Percentiles rank a stretch among this genome's conserved stretches.
phyloP scores from a whole-genome alignment of 2,888 invertebrate genomes.

The Agrochola circellaris region DNA sequence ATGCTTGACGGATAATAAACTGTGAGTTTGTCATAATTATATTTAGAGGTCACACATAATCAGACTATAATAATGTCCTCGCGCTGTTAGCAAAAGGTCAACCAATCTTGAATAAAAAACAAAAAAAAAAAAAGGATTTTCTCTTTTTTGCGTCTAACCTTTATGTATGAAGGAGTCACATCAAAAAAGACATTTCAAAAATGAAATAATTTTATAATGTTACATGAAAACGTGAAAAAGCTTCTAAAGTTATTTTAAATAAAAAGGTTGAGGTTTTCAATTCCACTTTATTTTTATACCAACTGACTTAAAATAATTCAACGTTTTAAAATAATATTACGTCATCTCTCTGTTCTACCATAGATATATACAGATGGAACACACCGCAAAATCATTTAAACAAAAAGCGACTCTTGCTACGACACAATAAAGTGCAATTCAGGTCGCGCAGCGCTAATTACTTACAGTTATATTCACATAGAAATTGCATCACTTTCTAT shows the following conservation, averaged over 20 bases:
- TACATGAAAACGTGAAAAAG: neutral
- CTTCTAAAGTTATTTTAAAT: neutral
- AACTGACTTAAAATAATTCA: neutral
- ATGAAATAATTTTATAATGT: neutral
- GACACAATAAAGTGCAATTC: no score
- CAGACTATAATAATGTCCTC: neutral
- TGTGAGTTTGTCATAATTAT: neutral
- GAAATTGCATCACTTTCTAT: no score
- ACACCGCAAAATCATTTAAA: no score
- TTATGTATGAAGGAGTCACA: no score
- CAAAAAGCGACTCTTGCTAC: no score
- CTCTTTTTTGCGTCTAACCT: neutral
- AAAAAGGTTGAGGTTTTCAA: neutral
- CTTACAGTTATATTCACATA: no score
- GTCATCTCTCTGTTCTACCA: neutral
- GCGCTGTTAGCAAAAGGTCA: neutral
- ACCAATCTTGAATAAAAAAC: neutral
- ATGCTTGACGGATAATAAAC: neutral
- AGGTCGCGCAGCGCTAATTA: no score
- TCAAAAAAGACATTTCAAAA: neutral
- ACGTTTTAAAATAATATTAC: neutral
- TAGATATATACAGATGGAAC: no score
- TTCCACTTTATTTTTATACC: neutral
- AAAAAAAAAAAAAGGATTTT: no score
- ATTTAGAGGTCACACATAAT: neutral